Conservation (phyloP, 1,140 invertebrate genomes). For the Ips typographus region DNA sequence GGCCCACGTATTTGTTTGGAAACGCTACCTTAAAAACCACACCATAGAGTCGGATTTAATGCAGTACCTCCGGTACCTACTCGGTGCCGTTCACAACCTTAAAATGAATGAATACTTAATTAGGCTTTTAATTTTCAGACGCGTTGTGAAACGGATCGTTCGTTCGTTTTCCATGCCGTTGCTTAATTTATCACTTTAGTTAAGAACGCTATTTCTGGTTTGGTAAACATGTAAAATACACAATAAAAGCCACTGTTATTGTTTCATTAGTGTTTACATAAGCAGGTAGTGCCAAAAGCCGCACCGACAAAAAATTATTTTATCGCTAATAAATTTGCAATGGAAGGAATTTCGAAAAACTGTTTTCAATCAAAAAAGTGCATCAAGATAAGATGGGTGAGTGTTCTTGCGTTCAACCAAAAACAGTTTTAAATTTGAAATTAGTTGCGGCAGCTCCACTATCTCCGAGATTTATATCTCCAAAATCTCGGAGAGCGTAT, state of each 20-base stretch:
- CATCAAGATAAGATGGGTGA: not conserved
- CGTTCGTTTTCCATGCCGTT: not conserved
- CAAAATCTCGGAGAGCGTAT: slow-evolving; percentile 9
- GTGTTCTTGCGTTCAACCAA: not conserved
- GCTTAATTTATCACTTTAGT: too few relatives aligned
- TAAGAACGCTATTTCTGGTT: too few relatives aligned
- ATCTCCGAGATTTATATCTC: slow-evolving; percentile 9
- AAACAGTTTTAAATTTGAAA: slow-evolving; percentile 18
- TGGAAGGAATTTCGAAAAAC: too few relatives aligned
- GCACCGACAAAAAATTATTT: too few relatives aligned
- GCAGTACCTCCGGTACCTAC: slow-evolving; percentile 33
- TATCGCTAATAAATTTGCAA: too few relatives aligned
- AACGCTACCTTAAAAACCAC: slow-evolving; percentile 38
- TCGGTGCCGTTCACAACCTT: not conserved
- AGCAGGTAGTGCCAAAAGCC: too few relatives aligned
- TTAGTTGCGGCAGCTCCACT: not conserved
- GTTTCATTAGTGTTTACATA: too few relatives aligned
- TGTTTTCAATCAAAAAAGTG: too few relatives aligned
- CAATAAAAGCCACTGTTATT: too few relatives aligned
- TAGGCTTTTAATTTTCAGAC: slow-evolving; percentile 42
- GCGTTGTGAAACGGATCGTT: slow-evolving; percentile 15
- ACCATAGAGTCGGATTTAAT: slow-evolving; percentile 36
- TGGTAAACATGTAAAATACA: too few relatives aligned
- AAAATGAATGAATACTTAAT: slow-evolving; percentile 45
- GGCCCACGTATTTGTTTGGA: slow-evolving; percentile 41